Percentiles rank a stretch among this genome's conserved stretches.
Evolutionary conservation across 2,888 invertebrate species (phyloP).

Genomic region (Gymnosoma rotundatum): DNA sequence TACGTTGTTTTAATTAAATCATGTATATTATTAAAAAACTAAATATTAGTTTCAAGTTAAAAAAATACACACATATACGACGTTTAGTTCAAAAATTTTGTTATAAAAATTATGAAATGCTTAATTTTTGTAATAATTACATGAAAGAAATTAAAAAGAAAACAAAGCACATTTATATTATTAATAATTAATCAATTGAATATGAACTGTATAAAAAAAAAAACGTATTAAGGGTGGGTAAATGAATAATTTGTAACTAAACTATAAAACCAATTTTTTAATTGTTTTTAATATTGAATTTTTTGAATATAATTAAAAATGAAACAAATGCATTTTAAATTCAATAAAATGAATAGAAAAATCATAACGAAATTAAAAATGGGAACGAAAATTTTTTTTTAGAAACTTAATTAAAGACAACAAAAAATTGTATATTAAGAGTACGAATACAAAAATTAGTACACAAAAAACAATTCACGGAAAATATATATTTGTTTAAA

Average conservation of each 20-base stretch:
- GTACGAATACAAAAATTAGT: constrained; percentile 81
- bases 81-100: constrained; percentile 70
- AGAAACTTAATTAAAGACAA: constrained; percentile 59
- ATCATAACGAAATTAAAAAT: constrained; percentile 53
- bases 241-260: constrained; percentile 56
- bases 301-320: constrained; percentile 23
- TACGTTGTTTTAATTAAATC: constrained; percentile 46
- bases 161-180: constrained; percentile 67
- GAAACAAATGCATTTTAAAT: constrained; percentile 51
- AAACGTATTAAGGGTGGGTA: constrained; percentile 51
- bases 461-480: constrained; percentile 81
- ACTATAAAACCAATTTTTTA: constrained; percentile 51
- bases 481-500: constrained; percentile 77
- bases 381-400: constrained; percentile 44
- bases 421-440: constrained; percentile 72
- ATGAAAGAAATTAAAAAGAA: constrained; percentile 47
- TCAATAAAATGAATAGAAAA: constrained; percentile 62
- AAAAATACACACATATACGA: constrained; percentile 80
- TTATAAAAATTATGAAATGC: constrained; percentile 70
- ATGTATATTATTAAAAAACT: constrained; percentile 49
- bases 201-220: constrained; percentile 48
- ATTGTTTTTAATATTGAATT: constrained; percentile 46
- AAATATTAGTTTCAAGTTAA: constrained; percentile 55
- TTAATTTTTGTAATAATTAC: constrained; percentile 33
- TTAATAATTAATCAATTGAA: constrained; percentile 57